Base-by-base conservation (phyloP, 1,140 invertebrate species). In the Eueides isabella region DNA sequence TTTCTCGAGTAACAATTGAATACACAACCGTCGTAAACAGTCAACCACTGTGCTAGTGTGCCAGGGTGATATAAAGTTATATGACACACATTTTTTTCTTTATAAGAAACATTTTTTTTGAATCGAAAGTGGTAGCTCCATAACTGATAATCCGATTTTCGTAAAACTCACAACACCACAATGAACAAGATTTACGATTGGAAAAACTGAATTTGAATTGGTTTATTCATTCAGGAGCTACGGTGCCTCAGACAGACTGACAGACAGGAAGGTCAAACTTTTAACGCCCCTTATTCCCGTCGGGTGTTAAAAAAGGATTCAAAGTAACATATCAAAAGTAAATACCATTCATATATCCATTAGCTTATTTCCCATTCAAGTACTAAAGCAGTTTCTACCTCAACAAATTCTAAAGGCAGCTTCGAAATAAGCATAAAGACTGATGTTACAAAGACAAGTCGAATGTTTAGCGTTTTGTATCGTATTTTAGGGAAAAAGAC, bases 251-350 rank as follows among this genome's bases (percentile, higher is more conserved):
- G n/a, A n/a, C n/a, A n/a, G n/a, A n/a, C n/a, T n/a, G n/a, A n/a
- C n/a, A n/a, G n/a, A n/a, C n/a, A n/a, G n/a, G n/a, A n/a, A n/a
- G n/a, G n/a, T n/a, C n/a, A n/a, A n/a, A n/a, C n/a, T n/a, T n/a
- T n/a, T n/a, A n/a, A n/a, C n/a, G n/a, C n/a, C n/a, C n/a, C n/a
- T n/a, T n/a, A n/a, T n/a, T n/a, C n/a, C n/a, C n/a, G n/a, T n/a
- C n/a, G n/a, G n/a, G n/a, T n/a, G 2, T 9, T 9, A 55, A 55
- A 55, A 55, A 55, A 11, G 23, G 48, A 23, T 55, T 55, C 48
- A 55, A 55, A 55, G 48, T 55, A 55, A 55, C n/a, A 55, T 38
- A 38, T 55, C 23, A 55, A 55, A 55, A 55, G 48, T 55, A 38
- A 16, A 14, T 16, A 6, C 41, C 7, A 23, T 55, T 26, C 48